Base-by-base conservation (phyloP, 2,797 vertebrate species). In the Perodicticus potto region DNA sequence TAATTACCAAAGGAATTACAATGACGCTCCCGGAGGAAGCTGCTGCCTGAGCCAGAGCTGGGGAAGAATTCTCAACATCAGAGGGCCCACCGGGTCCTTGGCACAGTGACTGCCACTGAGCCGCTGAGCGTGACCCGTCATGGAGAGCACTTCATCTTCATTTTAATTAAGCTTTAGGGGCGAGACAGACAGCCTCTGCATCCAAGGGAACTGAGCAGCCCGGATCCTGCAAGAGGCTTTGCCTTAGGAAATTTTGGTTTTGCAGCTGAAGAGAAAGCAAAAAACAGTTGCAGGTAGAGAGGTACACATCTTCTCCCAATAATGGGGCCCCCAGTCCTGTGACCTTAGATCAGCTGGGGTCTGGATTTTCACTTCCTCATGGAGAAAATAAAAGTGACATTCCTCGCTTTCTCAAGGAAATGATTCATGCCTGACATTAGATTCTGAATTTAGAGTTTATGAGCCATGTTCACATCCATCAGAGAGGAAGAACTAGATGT, bases 1-100 rank as follows among this genome's bases (percentile, higher is more conserved):
- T 98, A 98, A 98, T 98, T 98, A 97, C 96, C 97, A 97, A 86
- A 98, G 94, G 97, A 98, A 98, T 98, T 97, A 96, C 96, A 97
- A 98, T 96, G 96, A 97, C 96, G 96, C 92, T 95, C 95, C 94
- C 78, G 5, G 95, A 94, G 96, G 97, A 97, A 96, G 88, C 97
- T 55, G 63, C 96, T 96, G 97, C 92, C 94, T 45, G 95, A 96
- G 29, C 96, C 96, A 95, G 80, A 76, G 95, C 95, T 92, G 45
- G 85, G 73, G 95, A 96, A 95, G 78, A 81, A 81, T 96, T 96
- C 96, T 96, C 73, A 84, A 85, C 96, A 90, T 11, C 34, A 84
- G 96, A 87, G 9, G 32, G 91, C 96, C 96, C 63, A 34, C 91
- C 0, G 20, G 93, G 78, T 93, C 65, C 93, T 81, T 95, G 92